Conservation (phyloP, 2,113 vertebrate species). For the Peromyscus leucopus region DNA sequence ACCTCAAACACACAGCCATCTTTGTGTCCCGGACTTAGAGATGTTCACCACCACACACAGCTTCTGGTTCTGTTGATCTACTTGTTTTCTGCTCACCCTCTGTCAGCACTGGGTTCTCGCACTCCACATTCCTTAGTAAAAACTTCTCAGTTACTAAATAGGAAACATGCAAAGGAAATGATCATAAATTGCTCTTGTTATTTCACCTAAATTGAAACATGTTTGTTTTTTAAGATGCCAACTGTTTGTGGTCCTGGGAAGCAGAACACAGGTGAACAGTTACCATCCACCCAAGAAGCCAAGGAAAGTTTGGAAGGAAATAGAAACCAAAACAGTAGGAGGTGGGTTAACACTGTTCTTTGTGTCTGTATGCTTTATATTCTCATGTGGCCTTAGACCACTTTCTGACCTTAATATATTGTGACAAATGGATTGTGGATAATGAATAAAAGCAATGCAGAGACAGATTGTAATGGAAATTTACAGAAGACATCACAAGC, state of each 20-base stretch:
- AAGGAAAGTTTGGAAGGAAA: conserved; percentile 78
- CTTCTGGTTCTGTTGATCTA: neutral
- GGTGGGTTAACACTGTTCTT: conserved; percentile 79
- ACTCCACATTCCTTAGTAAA: conserved; percentile 8
- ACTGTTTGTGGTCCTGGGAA: conserved; percentile 74
- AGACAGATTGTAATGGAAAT: neutral
- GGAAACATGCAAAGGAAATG: conserved; percentile 23
- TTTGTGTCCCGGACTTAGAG: neutral
- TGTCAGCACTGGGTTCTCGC: neutral
- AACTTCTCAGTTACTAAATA: neutral
- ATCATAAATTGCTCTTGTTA: neutral
- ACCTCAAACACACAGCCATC: neutral
- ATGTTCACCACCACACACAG: neutral
- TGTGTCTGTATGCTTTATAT: neutral
- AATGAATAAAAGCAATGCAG: conserved; percentile 1
- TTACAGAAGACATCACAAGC: neutral
- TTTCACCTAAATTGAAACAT: conserved; percentile 66
- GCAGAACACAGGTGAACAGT: conserved; percentile 64
- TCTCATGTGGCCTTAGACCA: neutral
- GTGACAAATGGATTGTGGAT: conserved; percentile 3
- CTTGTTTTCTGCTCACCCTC: neutral
- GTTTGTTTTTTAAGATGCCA: conserved; percentile 80
- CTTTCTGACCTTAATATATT: conserved; percentile 13
- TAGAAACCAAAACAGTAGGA: conserved; percentile 76
- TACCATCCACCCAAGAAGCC: conserved; percentile 65